A percentile compares a stretch with the other conserved stretches of the same genome.
Evolutionary conservation across 2,888 invertebrate species (phyloP).

Genomic region (Aromia moschata): DNA sequence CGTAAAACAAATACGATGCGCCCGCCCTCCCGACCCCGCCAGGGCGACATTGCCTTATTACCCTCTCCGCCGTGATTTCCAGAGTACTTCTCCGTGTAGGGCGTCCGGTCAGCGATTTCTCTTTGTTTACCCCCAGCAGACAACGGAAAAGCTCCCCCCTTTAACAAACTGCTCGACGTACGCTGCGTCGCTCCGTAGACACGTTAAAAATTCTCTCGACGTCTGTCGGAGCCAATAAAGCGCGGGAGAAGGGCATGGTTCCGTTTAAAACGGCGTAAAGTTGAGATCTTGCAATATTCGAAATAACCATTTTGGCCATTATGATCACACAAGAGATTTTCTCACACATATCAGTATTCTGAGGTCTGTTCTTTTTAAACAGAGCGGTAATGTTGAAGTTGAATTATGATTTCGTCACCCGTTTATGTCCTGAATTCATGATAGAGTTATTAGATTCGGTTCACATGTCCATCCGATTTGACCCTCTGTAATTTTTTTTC

Average conservation of each 20-base stretch:
- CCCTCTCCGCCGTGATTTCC: slow-evolving; percentile 5
- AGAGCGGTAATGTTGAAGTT: too few relatives aligned
- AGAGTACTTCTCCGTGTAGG: slow-evolving; percentile 15
- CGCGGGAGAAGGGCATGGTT: not conserved
- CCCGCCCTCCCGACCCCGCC: not conserved
- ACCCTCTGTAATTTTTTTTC: too few relatives aligned
- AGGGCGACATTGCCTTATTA: not conserved
- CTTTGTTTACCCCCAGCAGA: slow-evolving; percentile 30
- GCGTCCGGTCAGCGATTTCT: slow-evolving; percentile 38
- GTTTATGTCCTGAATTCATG: too few relatives aligned
- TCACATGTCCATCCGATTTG: too few relatives aligned
- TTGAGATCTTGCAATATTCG: not conserved
- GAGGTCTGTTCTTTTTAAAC: too few relatives aligned
- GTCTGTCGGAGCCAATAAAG: slow-evolving; percentile 3
- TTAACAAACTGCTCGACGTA: slow-evolving; percentile 4
- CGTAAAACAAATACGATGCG: too few relatives aligned
- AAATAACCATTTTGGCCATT: not conserved
- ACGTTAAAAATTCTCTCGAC: not conserved
- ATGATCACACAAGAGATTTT: too few relatives aligned
- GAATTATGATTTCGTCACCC: too few relatives aligned
- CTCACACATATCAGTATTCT: too few relatives aligned
- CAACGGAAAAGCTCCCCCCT: slow-evolving; percentile 2
- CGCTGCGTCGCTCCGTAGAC: not conserved
- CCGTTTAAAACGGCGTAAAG: not conserved
- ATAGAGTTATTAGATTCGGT: too few relatives aligned